These are phyloP conservation scores for Erpetoichthys calabaricus DNA, from an alignment of 2,797 vertebrate genomes.

Conservation along the genomic window DNA sequence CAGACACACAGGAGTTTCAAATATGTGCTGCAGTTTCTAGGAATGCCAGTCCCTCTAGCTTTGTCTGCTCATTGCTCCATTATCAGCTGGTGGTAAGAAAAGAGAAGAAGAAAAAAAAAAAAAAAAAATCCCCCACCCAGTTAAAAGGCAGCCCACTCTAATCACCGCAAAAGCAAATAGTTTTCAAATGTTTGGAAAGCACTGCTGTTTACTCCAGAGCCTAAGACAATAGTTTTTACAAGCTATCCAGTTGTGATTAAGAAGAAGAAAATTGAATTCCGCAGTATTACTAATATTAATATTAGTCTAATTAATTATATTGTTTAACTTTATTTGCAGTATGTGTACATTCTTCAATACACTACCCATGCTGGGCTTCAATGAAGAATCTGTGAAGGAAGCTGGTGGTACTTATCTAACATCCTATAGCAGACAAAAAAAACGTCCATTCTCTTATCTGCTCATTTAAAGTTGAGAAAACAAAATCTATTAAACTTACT, in stretches of 20 bases:
- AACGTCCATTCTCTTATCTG: no score
- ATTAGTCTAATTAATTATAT: conserved; percentile 72
- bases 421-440: no score
- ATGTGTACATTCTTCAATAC: conserved; percentile 61
- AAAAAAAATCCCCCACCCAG: conserved; percentile 25
- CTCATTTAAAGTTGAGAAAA: no score
- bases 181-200: conserved; percentile 69
- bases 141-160: conserved; percentile 41
- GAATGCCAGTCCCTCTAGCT: conserved; percentile 37
- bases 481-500: no score
- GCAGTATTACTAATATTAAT: conserved; percentile 72
- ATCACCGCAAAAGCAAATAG: conserved; percentile 65
- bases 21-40: conserved; percentile 25
- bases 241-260: conserved; percentile 72
- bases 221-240: conserved; percentile 76
- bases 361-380: conserved; percentile 34
- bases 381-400: no score
- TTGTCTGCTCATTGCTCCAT: conserved; percentile 14
- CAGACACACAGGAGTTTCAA: conserved; percentile 24
- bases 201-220: conserved; percentile 58
- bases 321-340: conserved; percentile 60
- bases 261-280: conserved; percentile 63
- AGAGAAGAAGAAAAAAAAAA: conserved; percentile 26
- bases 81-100: conserved; percentile 3
- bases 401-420: no score